Percentiles rank a stretch among this genome's conserved stretches.
phyloP scores from a whole-genome alignment of 2,113 vertebrate species.

The Platysteira castanea region DNA sequence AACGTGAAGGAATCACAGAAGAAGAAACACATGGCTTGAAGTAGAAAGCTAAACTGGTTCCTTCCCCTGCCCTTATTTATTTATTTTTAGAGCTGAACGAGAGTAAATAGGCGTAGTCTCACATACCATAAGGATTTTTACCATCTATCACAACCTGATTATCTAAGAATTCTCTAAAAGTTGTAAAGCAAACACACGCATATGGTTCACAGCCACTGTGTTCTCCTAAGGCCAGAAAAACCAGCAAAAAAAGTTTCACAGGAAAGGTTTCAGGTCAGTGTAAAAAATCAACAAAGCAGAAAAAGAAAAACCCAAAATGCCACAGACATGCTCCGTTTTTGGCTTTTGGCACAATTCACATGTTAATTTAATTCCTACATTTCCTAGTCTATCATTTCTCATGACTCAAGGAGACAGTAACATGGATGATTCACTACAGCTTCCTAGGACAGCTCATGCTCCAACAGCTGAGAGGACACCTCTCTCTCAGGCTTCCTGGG shows the following conservation, averaged over 20 bases:
- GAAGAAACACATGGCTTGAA: background rate
- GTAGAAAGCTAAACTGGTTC: background rate
- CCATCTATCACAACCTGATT: background rate
- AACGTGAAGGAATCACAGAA: background rate
- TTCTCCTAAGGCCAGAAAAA: background rate
- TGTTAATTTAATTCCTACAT: background rate
- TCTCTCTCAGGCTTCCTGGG: background rate
- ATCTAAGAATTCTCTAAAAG: background rate
- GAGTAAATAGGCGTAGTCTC: background rate
- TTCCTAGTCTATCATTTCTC: conserved; percentile 20
- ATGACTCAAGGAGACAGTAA: background rate
- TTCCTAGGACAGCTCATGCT: background rate
- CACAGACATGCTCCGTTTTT: background rate
- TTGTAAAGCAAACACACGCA: background rate
- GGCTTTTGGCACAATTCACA: background rate
- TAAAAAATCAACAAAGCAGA: background rate
- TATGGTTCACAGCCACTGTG: background rate
- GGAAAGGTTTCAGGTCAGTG: background rate
- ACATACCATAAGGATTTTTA: background rate
- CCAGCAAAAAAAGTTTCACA: background rate
- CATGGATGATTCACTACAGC: background rate
- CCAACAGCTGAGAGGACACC: background rate
- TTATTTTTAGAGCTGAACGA: background rate
- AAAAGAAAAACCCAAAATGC: background rate
- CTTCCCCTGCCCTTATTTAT: background rate